These are phyloP conservation scores for Frankliniella fusca DNA, from an alignment of 2,888 invertebrate species.

Conservation along the genomic window DNA sequence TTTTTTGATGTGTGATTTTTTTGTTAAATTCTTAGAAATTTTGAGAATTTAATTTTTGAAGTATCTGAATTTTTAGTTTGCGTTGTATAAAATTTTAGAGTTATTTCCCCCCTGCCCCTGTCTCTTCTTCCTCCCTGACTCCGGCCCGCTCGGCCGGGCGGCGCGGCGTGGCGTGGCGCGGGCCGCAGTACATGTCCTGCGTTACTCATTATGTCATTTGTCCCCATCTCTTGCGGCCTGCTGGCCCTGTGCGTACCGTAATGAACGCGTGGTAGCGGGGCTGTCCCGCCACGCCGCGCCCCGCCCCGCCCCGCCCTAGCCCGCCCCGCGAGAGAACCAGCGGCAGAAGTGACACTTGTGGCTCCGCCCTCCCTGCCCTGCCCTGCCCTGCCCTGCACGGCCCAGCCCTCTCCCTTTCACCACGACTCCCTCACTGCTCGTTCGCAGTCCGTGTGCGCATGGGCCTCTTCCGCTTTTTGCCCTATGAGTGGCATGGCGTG, in stretches of 20 bases:
- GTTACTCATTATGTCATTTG: constrained; percentile 6
- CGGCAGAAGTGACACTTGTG: too few species aligned
- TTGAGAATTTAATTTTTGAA: neutral
- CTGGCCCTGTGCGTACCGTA: neutral
- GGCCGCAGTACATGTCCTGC: neutral
- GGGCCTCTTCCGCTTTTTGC: neutral
- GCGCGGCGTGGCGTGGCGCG: neutral
- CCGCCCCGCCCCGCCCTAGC: too few species aligned
- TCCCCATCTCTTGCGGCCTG: too few species aligned
- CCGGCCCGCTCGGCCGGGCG: neutral
- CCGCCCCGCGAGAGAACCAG: too few species aligned
- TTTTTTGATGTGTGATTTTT: too few species aligned
- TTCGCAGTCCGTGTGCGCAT: neutral
- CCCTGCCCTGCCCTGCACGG: too few species aligned
- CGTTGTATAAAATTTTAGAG: too few species aligned
- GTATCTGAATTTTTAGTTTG: neutral
- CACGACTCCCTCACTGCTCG: neutral
- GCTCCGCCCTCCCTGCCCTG: too few species aligned
- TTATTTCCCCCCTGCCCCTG: neutral
- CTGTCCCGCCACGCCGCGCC: too few species aligned
- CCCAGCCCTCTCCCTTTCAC: too few species aligned
- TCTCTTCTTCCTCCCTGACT: neutral
- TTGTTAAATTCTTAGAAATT: too few species aligned
- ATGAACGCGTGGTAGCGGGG: too few species aligned
- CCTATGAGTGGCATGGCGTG: neutral